phyloP scores from a whole-genome alignment of 2,797 vertebrate species.

The Chelon auratus region DNA sequence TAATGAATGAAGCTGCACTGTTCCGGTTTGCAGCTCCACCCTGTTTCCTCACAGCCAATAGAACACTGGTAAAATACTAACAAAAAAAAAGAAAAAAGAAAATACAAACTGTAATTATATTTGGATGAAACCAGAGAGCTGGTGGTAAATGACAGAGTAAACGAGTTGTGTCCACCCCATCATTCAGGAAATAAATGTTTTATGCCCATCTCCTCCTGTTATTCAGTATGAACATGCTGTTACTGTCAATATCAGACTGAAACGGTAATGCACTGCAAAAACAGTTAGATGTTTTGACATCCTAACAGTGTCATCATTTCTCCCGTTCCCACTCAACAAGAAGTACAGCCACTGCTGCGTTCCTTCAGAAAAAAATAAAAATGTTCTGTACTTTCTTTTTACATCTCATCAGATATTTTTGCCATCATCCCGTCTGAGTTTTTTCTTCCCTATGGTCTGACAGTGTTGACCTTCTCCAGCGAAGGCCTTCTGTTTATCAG shows the following conservation, averaged over 20 bases:
- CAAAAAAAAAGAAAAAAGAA: too few relatives aligned
- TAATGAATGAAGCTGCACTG: constrained; percentile 59
- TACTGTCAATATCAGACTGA: neutral
- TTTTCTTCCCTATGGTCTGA: constrained; percentile 33
- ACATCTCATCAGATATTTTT: constrained; percentile 7
- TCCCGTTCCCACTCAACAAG: neutral
- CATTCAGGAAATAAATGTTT: constrained; percentile 21
- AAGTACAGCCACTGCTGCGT: neutral
- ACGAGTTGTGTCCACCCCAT: constrained; percentile 13
- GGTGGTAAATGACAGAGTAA: constrained; percentile 24
- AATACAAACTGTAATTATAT: constrained; percentile 32
- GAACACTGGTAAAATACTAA: neutral
- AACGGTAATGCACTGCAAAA: neutral
- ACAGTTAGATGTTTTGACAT: neutral
- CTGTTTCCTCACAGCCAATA: constrained; percentile 69
- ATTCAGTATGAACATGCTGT: neutral
- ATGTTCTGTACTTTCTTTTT: constrained; percentile 13
- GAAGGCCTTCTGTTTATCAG: constrained; percentile 44
- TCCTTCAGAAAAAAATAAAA: constrained; percentile 15
- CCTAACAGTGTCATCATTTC: neutral
- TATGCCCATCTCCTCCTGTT: neutral
- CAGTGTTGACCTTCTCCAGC: constrained; percentile 39
- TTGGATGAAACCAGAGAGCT: constrained; percentile 11
- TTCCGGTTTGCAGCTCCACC: constrained; percentile 72
- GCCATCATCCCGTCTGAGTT: constrained; percentile 5